Base-by-base conservation (phyloP, 2,113 vertebrate species). In the Poicephalus gulielmi region DNA sequence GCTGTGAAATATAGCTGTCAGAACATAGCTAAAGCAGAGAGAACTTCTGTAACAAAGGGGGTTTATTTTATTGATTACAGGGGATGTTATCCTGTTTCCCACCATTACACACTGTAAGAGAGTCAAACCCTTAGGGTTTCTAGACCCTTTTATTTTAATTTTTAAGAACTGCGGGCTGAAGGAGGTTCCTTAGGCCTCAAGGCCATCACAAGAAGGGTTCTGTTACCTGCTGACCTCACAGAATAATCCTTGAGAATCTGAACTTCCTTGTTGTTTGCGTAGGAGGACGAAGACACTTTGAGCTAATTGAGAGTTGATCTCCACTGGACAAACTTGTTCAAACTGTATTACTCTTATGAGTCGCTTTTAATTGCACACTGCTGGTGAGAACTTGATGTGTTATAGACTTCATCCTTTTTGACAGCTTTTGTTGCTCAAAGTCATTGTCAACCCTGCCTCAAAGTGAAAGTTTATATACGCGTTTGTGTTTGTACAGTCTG, bases 301-400 rank as follows among this genome's bases (percentile, higher is more conserved):
- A 96, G 53, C 50, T 97, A 90, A 95, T 62, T 92, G 90, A 88
- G 87, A 92, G 90, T 84, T 97, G 83, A 92, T 97, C 92, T 94
- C 93, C 92, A 94, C 92, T 91, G 95, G 97, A 96, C 88, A 88
- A 94, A 96, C 97, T 96, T 94, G 96, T 97, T 98, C 81, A 95
- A 95, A 97, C 82, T 90, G 47, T 94, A 52, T 94, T 96, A 62
- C 87, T 96, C 67, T 85, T 90, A 93, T 98, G 98, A 98, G 94
- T 98, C 96, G 98, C 94, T 96, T 97, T 96, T 97, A 98, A 97
- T 98, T 97, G 97, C 83, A 94, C 33, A 28, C 92, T 97, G 96
- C 96, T 96, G 97, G 94, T 96, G 95, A 97, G 97, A 96, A 93
- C 79, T 94, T 94, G 88, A 83, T 97, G 97, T 90, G 53, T 95